phyloP scores from a whole-genome alignment of 2,888 invertebrate species.

The Hirtodrosophila cameraria region DNA sequence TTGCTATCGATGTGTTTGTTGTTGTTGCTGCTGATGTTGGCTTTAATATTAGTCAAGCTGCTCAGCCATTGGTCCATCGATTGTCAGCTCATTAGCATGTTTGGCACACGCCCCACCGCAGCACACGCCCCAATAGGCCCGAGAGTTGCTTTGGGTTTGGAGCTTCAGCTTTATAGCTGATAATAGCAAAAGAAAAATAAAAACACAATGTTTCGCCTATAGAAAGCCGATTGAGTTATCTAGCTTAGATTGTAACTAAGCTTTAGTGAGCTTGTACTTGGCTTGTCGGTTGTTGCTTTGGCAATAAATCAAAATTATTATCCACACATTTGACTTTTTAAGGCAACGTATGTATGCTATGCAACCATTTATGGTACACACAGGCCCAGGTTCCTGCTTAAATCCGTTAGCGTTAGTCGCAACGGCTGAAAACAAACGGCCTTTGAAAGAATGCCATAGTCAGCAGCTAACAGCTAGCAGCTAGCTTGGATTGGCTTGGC shows the following conservation, averaged over 20 bases:
- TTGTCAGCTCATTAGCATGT: slow-evolving; percentile 78
- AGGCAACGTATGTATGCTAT: slow-evolving; percentile 63
- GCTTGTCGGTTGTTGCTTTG: slow-evolving; percentile 42
- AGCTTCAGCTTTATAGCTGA: slow-evolving; percentile 49
- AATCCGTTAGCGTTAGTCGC: slow-evolving; percentile 57
- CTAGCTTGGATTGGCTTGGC: too few relatives aligned
- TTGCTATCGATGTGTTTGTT: slow-evolving; percentile 30
- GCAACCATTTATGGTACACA: slow-evolving; percentile 65
- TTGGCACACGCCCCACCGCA: slow-evolving; percentile 75
- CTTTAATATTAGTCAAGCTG: slow-evolving; percentile 57
- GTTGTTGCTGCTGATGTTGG: slow-evolving; percentile 23
- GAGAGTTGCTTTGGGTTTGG: slow-evolving; percentile 29
- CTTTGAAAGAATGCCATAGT: slow-evolving; percentile 73
- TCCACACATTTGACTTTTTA: slow-evolving; percentile 77
- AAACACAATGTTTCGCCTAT: background rate
- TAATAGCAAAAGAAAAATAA: slow-evolving; percentile 37
- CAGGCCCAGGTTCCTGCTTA: slow-evolving; percentile 59
- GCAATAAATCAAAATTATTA: slow-evolving; percentile 80
- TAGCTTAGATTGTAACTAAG: slow-evolving; percentile 58
- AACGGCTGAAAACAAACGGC: slow-evolving; percentile 53
- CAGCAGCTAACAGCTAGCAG: slow-evolving; percentile 5
- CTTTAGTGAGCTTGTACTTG: slow-evolving; percentile 18
- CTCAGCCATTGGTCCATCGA: slow-evolving; percentile 66
- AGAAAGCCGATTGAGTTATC: slow-evolving; percentile 62
- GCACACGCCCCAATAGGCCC: slow-evolving; percentile 60